phyloP scores from a whole-genome alignment of 1,140 invertebrate species.

The Heterodera carotae region DNA sequence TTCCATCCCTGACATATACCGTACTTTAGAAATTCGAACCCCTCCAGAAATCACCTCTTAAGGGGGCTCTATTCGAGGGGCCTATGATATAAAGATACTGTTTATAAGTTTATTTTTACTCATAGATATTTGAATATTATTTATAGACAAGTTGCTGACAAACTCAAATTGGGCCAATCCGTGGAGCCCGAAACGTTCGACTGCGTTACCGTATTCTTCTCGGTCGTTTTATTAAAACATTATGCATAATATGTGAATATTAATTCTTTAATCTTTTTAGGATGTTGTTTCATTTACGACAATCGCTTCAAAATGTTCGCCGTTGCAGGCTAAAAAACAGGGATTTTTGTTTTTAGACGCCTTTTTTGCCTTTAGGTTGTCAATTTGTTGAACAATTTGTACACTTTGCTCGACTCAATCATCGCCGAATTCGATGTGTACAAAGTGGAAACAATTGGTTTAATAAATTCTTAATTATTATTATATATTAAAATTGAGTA shows the following conservation, averaged over 20 bases:
- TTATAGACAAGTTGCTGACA: slow-evolving; percentile 69
- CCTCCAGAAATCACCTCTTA: too few relatives aligned
- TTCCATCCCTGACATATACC: too few relatives aligned
- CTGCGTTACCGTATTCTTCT: slow-evolving; percentile 92
- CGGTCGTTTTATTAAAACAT: slow-evolving; percentile 68
- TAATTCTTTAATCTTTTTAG: neutral
- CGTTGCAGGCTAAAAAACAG: slow-evolving; percentile 75
- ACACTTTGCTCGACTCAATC: slow-evolving; percentile 88
- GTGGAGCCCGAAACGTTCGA: slow-evolving; percentile 93
- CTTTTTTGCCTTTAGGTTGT: slow-evolving; percentile 81
- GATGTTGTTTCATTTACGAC: slow-evolving; percentile 95
- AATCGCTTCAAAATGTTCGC: slow-evolving; percentile 90
- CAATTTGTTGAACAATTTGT: slow-evolving; percentile 90
- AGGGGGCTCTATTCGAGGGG: too few relatives aligned
- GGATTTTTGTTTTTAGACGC: slow-evolving; percentile 27
- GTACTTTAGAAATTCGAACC: too few relatives aligned
- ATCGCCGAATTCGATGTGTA: slow-evolving; percentile 92
- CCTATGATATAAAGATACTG: too few relatives aligned
- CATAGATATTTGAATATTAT: neutral
- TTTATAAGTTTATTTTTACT: too few relatives aligned
- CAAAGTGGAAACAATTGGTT: slow-evolving; percentile 71
- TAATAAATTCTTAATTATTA: neutral
- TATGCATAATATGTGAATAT: neutral
- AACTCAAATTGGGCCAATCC: slow-evolving; percentile 80
- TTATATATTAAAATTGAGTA: too few relatives aligned